Evolutionary conservation across 2,888 invertebrate genomes (phyloP).

Genomic region (Tribolium freemani): DNA sequence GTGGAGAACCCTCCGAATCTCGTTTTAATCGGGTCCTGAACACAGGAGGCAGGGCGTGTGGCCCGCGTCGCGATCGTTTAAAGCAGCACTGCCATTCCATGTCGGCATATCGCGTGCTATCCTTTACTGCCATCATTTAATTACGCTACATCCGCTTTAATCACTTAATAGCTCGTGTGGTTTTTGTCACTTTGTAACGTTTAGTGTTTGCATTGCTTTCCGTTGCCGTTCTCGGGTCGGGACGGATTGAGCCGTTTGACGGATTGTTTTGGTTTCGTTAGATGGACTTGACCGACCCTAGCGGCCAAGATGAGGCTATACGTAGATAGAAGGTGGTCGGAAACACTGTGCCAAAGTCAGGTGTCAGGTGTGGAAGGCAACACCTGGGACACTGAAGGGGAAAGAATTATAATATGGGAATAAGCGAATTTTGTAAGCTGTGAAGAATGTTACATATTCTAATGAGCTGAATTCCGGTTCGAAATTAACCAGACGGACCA

Average conservation of each 20-base stretch:
- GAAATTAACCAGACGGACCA: not conserved
- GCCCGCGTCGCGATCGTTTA: slow-evolving; percentile 58
- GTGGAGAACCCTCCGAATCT: slow-evolving; percentile 1
- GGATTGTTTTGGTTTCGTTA: not conserved
- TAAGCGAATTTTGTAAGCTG: not conserved
- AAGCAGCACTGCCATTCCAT: slow-evolving; percentile 57
- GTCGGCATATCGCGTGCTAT: slow-evolving; percentile 54
- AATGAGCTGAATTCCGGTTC: not conserved
- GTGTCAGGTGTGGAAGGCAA: not conserved
- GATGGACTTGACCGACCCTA: not conserved
- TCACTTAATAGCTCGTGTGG: slow-evolving; percentile 59
- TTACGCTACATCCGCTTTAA: slow-evolving; percentile 58
- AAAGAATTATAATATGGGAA: not conserved
- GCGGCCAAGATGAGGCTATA: not conserved
- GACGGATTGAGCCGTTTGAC: not conserved
- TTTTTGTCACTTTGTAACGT: slow-evolving; percentile 58
- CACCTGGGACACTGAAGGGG: not conserved
- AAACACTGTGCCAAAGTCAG: not conserved
- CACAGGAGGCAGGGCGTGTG: slow-evolving; percentile 55
- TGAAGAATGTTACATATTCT: not conserved
- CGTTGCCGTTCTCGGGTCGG: slow-evolving; percentile 5
- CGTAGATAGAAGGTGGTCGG: not conserved
- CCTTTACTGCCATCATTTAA: slow-evolving; percentile 56
- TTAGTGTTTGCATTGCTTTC: slow-evolving; percentile 37
- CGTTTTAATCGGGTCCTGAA: slow-evolving; percentile 54